Percentiles rank a stretch among this genome's conserved stretches.
These are phyloP conservation scores for Penaeus indicus DNA, from an alignment of 1,140 invertebrate species.

Conservation along the genomic window DNA sequence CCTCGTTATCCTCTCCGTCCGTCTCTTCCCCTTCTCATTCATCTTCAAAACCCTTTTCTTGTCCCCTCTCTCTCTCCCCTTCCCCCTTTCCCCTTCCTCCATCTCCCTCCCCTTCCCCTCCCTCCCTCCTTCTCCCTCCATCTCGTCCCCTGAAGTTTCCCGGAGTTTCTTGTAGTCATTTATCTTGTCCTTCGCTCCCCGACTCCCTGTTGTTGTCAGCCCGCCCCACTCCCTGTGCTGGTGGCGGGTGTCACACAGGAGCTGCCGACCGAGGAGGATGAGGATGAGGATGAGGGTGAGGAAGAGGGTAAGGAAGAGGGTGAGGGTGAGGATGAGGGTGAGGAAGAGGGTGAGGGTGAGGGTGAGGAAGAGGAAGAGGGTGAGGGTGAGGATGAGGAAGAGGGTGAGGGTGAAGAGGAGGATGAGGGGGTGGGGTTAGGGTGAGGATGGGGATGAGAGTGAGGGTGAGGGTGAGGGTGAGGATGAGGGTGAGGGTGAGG, in stretches of 20 bases:
- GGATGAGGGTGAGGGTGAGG: background rate
- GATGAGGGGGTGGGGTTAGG: background rate
- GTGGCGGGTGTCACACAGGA: constrained; percentile 45
- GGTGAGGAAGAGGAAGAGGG: background rate
- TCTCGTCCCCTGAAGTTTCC: constrained; percentile 5
- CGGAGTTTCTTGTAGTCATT: constrained; percentile 54
- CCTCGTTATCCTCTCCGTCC: background rate
- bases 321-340: background rate
- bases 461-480: no score
- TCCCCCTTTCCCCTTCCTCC: background rate
- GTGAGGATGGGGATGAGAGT: background rate
- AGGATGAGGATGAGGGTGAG: background rate
- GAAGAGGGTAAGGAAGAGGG: background rate
- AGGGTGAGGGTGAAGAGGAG: background rate
- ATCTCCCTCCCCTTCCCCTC: background rate
- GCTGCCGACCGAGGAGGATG: constrained; percentile 19
- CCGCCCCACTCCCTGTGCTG: constrained; percentile 51
- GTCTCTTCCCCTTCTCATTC: constrained; percentile 14
- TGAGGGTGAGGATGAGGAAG: background rate
- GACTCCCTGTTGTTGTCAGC: constrained; percentile 53
- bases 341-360: background rate
- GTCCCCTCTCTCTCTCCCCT: background rate
- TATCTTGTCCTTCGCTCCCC: constrained; percentile 42
- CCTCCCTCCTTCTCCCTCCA: background rate
- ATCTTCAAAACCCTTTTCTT: background rate